Evolutionary conservation across 2,113 vertebrate genomes (phyloP), one percentile per base, ranked within the genome.

Genomic region (Cyrtonyx montezumae): DNA sequence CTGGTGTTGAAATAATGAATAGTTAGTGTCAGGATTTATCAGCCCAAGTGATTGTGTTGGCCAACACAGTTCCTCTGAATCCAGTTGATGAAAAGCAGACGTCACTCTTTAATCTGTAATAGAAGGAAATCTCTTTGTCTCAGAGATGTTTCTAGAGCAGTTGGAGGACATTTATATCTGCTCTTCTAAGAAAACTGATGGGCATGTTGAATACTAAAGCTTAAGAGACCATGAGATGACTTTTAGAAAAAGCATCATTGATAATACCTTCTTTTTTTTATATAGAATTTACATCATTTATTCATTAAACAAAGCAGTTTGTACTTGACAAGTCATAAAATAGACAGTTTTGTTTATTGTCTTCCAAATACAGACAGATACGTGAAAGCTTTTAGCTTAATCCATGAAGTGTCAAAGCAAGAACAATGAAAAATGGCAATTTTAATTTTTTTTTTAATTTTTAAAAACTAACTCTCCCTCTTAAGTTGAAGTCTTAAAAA

Each of bases 21-120:
- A 79, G 19, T 93, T 53, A 17, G 37, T n/a, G 46, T 87, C 25
- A 36, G 81, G 81, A 79, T 85, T 79, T 94, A 80, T 85, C 82
- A 84, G 3, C 42, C 84, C 49, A 59, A 70, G 45, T 76, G 65
- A 46, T 20, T 67, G 34, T 63, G 14, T 43, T 51, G 81, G 43
- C 55, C 94, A 74, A 83, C 63, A 37, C 20, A 46, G 36, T 87
- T 61, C 74, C 49, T 79, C 67, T 69, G 70, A 77, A 77, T 59
- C 49, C 63, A 67, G 28, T 2, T 83, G 89, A 87, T 70, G 81
- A 83, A 75, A 87, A 83, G 88, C 92, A 94, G 87, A 63, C 93
- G 37, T 84, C 42, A 36, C 15, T 51, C 37, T 56, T 68, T n/a
- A 70, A 59, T 55, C 67, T 46, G 0, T 43, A 55, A 42, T 3